Base-by-base conservation (phyloP, 2,888 invertebrate species). In the Odontocolon sp. region DNA sequence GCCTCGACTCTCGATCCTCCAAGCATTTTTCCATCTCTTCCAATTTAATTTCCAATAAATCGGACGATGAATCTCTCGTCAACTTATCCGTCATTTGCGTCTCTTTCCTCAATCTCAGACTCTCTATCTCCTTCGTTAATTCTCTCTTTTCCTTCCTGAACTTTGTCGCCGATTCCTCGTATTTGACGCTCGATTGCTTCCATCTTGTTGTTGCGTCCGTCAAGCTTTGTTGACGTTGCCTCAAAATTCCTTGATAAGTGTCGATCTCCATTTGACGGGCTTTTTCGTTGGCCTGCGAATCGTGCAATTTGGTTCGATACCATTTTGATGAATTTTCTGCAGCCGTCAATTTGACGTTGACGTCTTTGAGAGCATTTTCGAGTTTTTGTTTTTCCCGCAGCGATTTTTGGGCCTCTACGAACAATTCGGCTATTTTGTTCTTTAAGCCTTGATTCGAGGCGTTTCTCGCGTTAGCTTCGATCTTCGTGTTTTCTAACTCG, bases 371-470 rank as follows among this genome's bases (percentile, higher is more conserved):
- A 3, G 68, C 76, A 45, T 85, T 87, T 14, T 84, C 79, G 9
- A 88, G 64, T 28, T 83, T 85, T 42, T 87, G 84, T 28, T 83
- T 86, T 8, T 87, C 86, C 33, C 83, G 86, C 3, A 84, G 38
- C 2, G 84, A 70, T 1, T 56, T 64, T 23, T 87, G 87, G 45
- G 86, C 85, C 42, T 88, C 87, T 2, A 86, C 81, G 47, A 85
- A 86, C 2, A 88, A 64, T 38, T 87, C 87, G 0, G 84, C 80
- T 23, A 88, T 84, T 50, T 87, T 88, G 57, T 82, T 81, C 42
- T 88, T 88, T 1, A 88, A 81, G 21, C 83, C 85, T 40, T 85
- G 83, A 73, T 88, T 88, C 2, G 87, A 83, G 21, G 87, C 86
- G 23, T 84, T 85, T 73, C 83, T 86, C 2, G 85, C 86, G 33